These are phyloP conservation scores for Eremobia ochroleuca DNA, from an alignment of 2,888 invertebrate species.

Conservation along the genomic window DNA sequence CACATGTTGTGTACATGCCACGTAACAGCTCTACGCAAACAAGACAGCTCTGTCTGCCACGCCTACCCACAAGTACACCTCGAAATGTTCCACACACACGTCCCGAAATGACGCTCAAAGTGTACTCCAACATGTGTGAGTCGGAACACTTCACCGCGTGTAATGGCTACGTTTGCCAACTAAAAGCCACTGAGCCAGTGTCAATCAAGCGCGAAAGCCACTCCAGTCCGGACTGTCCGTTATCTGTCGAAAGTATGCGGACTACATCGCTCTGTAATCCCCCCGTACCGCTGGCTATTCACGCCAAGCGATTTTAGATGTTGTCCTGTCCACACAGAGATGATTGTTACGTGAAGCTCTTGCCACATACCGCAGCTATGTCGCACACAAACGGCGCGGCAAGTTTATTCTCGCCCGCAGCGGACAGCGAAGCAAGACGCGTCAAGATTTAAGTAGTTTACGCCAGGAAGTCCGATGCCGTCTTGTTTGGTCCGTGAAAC, in stretches of 20 bases:
- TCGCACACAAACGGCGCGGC: constrained; percentile 60
- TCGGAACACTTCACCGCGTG: constrained; percentile 61
- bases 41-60: constrained; percentile 39
- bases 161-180: constrained; percentile 69
- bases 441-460: constrained; percentile 90
- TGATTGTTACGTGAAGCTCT: constrained; percentile 64
- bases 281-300: constrained; percentile 36
- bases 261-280: constrained; percentile 71
- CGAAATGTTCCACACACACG: constrained; percentile 57
- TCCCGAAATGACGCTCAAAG: constrained; percentile 65
- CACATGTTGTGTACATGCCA: constrained; percentile 23
- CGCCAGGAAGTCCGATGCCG: constrained; percentile 81
- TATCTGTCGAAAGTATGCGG: constrained; percentile 71
- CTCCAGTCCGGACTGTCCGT: constrained; percentile 67
- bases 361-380: constrained; percentile 52
- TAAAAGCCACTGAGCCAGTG: constrained; percentile 76
- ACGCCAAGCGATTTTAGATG: constrained; percentile 63
- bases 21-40: constrained; percentile 41
- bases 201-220: constrained; percentile 80
- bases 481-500: constrained; percentile 84
- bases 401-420: constrained; percentile 75
- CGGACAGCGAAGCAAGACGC: constrained; percentile 73
- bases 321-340: constrained; percentile 61
- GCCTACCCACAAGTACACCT: constrained; percentile 45
- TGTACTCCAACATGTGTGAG: constrained; percentile 57